Base-by-base conservation (phyloP, 1,140 invertebrate genomes). In the Trichoplusia ni region DNA sequence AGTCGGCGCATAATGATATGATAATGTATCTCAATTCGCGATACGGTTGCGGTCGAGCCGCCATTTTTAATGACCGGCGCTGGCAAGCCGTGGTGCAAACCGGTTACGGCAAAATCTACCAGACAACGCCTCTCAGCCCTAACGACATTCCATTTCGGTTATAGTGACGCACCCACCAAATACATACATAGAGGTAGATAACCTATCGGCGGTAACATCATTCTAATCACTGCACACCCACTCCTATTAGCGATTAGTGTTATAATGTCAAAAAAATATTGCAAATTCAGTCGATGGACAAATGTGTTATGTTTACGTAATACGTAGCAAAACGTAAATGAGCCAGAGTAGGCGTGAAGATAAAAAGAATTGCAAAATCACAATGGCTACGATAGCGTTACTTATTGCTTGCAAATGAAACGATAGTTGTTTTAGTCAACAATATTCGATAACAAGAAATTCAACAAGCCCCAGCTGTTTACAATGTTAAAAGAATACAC, bases 401-500 rank as follows among this genome's bases (percentile, higher is more conserved):
- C 25, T 65, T 47, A 47, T 66, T 51, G 25, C 44, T 53, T 31
- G 38, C 37, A 54, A 25, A 63, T 46, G 21, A 35, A 63, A 61
- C 42, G 31, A 66, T 40, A 62, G 42, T 59, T 54, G 58, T 59
- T 61, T 64, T 44, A 53, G 19, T 60, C 63, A 74, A 68, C 44
- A 71, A 69, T 58, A 51, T 71, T 54, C 63, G 59, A 69, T 76
- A 74, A 73, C 63, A 56, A 64, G 71, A 79, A 74, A 70, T 69
- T 58, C 42, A 67, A 71, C 61, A 68, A 59, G 16, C 35, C 38
- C 49, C 44, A 75, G 42, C 54, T 69, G 63, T 73, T 66, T 70
- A 70, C 63, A 77, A 68, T 69, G 64, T 70, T 60, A 56, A 69
- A 76, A 73, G 64, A 66, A 67, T 64, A 74, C 67, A 73, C 54